Evolutionary conservation across 2,113 vertebrate species (phyloP), one percentile per base, ranked within the genome.

Genomic region (Thunnus maccoyii): DNA sequence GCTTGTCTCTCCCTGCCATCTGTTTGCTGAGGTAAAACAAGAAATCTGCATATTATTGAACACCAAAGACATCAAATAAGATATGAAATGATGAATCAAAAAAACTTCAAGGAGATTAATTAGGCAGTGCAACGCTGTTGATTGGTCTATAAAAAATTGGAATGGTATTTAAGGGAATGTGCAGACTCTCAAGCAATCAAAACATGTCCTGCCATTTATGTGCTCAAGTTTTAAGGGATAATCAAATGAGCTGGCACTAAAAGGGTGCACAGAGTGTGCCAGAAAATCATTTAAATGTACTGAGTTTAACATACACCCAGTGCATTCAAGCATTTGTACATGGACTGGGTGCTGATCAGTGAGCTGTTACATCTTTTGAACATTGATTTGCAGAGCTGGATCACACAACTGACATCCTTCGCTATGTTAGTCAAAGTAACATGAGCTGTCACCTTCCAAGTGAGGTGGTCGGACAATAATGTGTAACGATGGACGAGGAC

Each of bases 91-190:
- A 86, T 86, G 75, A 90, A 76, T 84, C 84, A 82, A 60, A 76
- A 78, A 88, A 86, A 80, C 84, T 83, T 91, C 85, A 86, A 82
- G 83, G 70, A 88, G 83, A 90, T 92, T 90, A 92, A 91, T 90
- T 89, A 88, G 80, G 70, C 72, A 52, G 57, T 48, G 85, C 86
- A 70, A 65, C 44, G 60, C 55, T 63, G 77, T 71, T 89, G 88
- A 92, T 92, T 89, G 87, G 89, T 84, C 78, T 76, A 72, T 88
- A 83, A 86, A 86, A 90, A 86, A 80, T 36, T 74, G 60, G 81
- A 89, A 82, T 80, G 82, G 63, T 85, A 84, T 91, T 88, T 76
- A 80, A 83, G 46, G 79, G 71, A 87, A 85, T 73, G 68, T 68
- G 70, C 80, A 83, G 68, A 75, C 87, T 87, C 87, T 84, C 69